phyloP scores from a whole-genome alignment of 2,113 vertebrate genomes.

The Trachemys scripta region DNA sequence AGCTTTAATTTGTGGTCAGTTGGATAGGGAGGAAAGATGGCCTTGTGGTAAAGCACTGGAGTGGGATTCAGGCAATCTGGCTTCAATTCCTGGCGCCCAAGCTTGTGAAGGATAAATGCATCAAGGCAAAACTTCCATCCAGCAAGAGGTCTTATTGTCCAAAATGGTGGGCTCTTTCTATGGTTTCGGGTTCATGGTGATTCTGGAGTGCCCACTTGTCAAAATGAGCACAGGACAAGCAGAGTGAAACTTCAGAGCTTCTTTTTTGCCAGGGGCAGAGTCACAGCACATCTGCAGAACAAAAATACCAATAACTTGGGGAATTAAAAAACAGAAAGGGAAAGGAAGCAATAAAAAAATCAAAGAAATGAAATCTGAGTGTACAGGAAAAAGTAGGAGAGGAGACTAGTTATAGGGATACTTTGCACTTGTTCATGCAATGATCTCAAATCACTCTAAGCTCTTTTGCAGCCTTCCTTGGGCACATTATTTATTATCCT shows the following conservation, averaged over 20 bases:
- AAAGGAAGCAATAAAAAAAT: conserved; percentile 67
- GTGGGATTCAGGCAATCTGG: not conserved
- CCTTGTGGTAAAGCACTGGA: fast-evolving
- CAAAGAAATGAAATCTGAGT: conserved; percentile 34
- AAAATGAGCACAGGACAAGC: conserved; percentile 55
- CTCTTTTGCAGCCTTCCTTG: not conserved
- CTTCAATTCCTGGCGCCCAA: not conserved
- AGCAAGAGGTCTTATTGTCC: not conserved
- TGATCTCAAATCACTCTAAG: not conserved
- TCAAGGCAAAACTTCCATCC: conserved; percentile 11
- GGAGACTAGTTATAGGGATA: conserved; percentile 18
- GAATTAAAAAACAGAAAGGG: conserved; percentile 44
- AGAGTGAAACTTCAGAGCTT: conserved; percentile 42
- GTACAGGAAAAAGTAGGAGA: conserved; percentile 50
- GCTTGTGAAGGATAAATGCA: not conserved
- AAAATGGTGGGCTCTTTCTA: not conserved
- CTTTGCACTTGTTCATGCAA: not conserved
- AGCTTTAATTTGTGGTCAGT: not conserved
- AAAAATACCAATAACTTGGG: conserved; percentile 63
- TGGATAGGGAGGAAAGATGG: not conserved
- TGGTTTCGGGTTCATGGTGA: conserved; percentile 30
- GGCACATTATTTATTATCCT: not conserved
- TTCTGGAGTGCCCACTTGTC: conserved; percentile 10
- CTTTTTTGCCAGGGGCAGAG: conserved; percentile 54
- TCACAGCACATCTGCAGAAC: conserved; percentile 27